Base-by-base conservation (phyloP, 2,888 invertebrate genomes). In the Caenorhabditis sulstoni region DNA sequence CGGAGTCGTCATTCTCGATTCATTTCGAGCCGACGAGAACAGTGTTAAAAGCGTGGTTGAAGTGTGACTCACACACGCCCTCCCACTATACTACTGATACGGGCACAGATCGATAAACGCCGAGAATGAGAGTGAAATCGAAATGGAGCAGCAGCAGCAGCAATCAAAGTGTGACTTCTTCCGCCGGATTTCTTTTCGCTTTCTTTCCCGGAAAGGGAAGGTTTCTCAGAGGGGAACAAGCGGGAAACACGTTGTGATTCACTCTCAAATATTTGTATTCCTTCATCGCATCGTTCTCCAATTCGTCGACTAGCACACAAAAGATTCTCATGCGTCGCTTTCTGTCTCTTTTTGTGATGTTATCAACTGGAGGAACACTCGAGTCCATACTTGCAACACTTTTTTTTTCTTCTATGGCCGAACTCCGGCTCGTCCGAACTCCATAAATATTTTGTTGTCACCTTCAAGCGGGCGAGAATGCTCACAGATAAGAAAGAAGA, bases 31-130 rank as follows among this genome's bases (percentile, higher is more conserved):
- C 14, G 41, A 58, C 9, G 20, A 39, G 41, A 58, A 68, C 47
- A 59, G 50, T 14, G 23, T 50, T 41, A 14, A 62, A 71, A 71
- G 29, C 29, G 70, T 52, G 70, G 49, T 45, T 49, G 61, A 61
- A 59, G 61, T 22, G 70, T 62, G 61, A 62, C 53, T 55, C 62
- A 55, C 55, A 55, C 53, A 29, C 57, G 53, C 71, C 61, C 71
- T 57, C 64, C 62, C 71, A 71, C 71, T 71, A 71, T 71, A 71
- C 71, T 64, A 71, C 71, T 71, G 71, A 71, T 71, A 71, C 39
- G 71, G 64, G 20, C 62, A 71, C 71, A 64, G 52, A 71, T 71
- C 71, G 64, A 71, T 71, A 64, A 71, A 62, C 62, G 50, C n/a
- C 57, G 58, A 58, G 59, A 35, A 50, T 12, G 55, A 57, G 23